Percentiles rank a stretch among this genome's conserved stretches.
phyloP scores from a whole-genome alignment of 2,888 invertebrate species.

The Phyto melanocephala region DNA sequence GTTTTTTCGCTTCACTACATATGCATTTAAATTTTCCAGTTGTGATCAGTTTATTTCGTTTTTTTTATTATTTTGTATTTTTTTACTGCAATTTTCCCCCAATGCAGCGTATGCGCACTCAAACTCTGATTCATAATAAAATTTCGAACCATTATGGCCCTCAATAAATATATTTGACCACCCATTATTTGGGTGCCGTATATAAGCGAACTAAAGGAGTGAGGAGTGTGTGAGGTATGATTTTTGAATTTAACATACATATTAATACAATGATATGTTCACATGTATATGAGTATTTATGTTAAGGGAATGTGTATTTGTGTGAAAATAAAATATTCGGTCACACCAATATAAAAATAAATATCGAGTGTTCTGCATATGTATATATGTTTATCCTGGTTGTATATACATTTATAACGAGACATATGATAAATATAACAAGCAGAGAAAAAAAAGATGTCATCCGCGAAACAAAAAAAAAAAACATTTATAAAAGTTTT shows the following conservation, averaged over 20 bases:
- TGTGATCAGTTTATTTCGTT: slow-evolving; percentile 36
- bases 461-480: background rate
- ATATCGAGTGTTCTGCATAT: background rate
- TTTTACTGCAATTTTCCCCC: slow-evolving; percentile 12
- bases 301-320: background rate
- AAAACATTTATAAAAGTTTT: background rate
- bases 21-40: slow-evolving; percentile 30
- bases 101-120: slow-evolving; percentile 61
- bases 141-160: slow-evolving; percentile 31
- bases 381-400: background rate
- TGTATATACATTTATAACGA: slow-evolving; percentile 15
- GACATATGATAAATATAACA: slow-evolving; percentile 24
- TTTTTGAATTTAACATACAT: slow-evolving; percentile 33
- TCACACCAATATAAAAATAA: slow-evolving; percentile 33
- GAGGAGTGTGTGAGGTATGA: background rate
- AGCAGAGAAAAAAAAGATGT: background rate
- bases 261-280: slow-evolving; percentile 33
- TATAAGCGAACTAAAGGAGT: no score
- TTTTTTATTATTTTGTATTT: background rate
- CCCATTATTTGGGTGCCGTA: background rate
- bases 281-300: background rate
- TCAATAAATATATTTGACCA: slow-evolving; percentile 20
- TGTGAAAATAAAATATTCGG: slow-evolving; percentile 11
- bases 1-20: background rate
- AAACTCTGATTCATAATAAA: slow-evolving; percentile 42